Evolutionary conservation across 2,797 vertebrate genomes (phyloP).

Genomic region (Gambelia wislizenii): DNA sequence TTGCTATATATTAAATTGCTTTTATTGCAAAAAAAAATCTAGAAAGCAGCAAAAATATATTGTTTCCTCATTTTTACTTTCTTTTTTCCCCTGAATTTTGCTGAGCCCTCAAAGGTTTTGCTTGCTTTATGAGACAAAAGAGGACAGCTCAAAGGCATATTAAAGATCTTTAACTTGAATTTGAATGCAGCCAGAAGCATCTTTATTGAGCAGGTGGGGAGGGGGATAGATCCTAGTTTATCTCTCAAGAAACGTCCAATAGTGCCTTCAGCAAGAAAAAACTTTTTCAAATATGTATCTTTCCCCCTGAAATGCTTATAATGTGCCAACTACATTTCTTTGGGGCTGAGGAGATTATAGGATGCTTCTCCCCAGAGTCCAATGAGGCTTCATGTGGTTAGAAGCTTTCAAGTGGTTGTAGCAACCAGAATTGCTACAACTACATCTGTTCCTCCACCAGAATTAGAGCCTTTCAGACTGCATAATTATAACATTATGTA

Average conservation of each 20-base stretch:
- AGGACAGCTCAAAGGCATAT: neutral
- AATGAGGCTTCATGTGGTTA: neutral
- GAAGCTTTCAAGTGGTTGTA: neutral
- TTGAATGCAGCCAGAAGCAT: neutral
- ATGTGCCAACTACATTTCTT: neutral
- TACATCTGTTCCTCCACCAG: neutral
- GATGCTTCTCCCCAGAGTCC: neutral
- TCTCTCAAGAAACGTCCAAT: neutral
- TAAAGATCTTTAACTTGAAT: neutral
- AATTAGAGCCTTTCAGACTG: neutral
- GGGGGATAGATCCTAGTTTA: neutral
- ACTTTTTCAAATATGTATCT: no score
- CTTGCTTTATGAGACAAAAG: neutral
- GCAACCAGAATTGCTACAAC: neutral
- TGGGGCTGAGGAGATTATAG: neutral
- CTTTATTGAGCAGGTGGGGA: neutral
- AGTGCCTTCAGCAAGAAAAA: neutral
- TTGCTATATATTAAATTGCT: neutral
- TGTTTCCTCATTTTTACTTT: neutral
- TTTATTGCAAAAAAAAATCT: slow-evolving; percentile 10
- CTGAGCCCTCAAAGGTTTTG: neutral
- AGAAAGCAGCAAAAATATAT: neutral
- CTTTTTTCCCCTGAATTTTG: neutral
- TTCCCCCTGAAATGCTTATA: neutral
- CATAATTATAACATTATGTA: no score